Percentiles rank a stretch among this genome's conserved stretches.
Evolutionary conservation across 2,113 vertebrate species (phyloP).

Genomic region (Bos indicus): DNA sequence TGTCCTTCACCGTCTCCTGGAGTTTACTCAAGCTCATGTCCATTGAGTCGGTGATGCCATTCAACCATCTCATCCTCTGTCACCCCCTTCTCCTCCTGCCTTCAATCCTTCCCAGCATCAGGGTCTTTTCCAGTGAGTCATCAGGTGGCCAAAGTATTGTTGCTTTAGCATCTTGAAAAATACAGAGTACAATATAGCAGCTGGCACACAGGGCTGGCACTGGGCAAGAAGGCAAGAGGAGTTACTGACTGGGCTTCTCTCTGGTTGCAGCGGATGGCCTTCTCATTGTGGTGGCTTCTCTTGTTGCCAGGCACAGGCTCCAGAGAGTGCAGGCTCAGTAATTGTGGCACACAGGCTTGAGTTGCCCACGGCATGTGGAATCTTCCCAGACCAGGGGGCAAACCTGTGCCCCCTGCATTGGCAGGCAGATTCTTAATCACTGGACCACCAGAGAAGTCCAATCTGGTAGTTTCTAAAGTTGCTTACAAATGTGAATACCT

Average conservation of each 20-base stretch:
- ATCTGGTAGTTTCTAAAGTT: neutral
- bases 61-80: neutral
- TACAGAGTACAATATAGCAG: neutral
- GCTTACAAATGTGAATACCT: neutral
- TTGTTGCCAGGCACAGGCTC: neutral
- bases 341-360: neutral
- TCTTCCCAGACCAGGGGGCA: neutral
- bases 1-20: neutral
- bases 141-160: neutral
- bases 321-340: neutral
- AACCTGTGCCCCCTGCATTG: neutral
- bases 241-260: neutral
- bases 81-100: neutral
- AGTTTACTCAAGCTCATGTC: neutral
- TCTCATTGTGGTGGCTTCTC: neutral
- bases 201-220: neutral
- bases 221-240: neutral
- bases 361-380: neutral
- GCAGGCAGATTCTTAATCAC: neutral
- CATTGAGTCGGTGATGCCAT: neutral
- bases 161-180: neutral
- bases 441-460: neutral
- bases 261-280: fast-evolving
- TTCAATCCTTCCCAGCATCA: neutral
- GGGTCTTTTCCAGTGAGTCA: neutral